These are phyloP conservation scores for Anoplolepis gracilipes DNA, from an alignment of 1,140 invertebrate species.

Conservation along the genomic window DNA sequence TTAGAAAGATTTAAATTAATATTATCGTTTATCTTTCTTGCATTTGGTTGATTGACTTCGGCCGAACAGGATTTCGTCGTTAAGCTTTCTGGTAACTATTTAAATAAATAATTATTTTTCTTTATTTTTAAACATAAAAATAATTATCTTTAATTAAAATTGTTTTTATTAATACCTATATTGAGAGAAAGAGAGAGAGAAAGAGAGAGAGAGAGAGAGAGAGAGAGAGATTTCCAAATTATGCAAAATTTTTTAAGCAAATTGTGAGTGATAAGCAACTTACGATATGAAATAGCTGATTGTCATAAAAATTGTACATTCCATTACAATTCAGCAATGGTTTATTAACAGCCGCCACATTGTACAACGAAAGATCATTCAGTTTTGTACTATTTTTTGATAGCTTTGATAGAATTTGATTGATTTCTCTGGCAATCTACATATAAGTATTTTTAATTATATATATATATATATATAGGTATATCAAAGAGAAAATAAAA, in stretches of 20 bases:
- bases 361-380: conserved; percentile 35
- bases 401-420: conserved; percentile 40
- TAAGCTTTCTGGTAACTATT: conserved; percentile 31
- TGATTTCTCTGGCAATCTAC: conserved; percentile 55
- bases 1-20: background rate
- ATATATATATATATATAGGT: background rate
- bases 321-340: background rate
- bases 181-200: too few species aligned
- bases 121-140: background rate
- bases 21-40: background rate
- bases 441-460: background rate
- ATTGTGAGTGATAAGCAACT: background rate
- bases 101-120: background rate
- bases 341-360: conserved; percentile 46
- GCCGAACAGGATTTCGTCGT: conserved; percentile 1
- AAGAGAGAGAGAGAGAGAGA: too few species aligned
- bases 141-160: background rate
- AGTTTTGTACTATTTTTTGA: conserved; percentile 30
- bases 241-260: background rate
- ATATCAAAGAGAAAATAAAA: background rate
- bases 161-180: background rate
- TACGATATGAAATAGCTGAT: background rate
- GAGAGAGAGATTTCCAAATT: too few species aligned
- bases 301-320: background rate
- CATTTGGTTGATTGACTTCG: background rate